These are phyloP conservation scores for Lophius americanus DNA, from an alignment of 2,797 vertebrate species.

Conservation along the genomic window DNA sequence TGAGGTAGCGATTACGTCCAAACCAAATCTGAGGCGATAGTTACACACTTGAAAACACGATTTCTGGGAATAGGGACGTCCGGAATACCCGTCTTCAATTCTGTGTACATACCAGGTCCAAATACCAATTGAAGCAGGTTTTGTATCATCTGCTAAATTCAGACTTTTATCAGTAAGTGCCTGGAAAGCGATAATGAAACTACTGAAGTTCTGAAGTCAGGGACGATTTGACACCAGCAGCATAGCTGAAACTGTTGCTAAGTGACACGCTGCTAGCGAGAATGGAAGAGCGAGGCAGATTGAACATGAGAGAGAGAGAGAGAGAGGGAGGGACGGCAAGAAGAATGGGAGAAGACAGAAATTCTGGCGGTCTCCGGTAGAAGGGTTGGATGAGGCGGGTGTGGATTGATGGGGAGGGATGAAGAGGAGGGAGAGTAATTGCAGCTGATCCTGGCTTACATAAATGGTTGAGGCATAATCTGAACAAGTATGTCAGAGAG, in stretches of 20 bases:
- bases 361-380: slow-evolving; percentile 33
- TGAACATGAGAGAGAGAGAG: slow-evolving; percentile 34
- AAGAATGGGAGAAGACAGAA: slow-evolving; percentile 31
- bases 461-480: slow-evolving; percentile 34
- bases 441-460: slow-evolving; percentile 44
- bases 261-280: slow-evolving; percentile 71
- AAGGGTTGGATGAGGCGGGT: slow-evolving; percentile 17
- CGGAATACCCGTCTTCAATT: too few relatives aligned
- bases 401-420: slow-evolving; percentile 20
- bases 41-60: too few relatives aligned
- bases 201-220: slow-evolving; percentile 22
- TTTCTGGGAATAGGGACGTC: too few relatives aligned
- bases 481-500: slow-evolving; percentile 1
- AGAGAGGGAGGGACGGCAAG: slow-evolving; percentile 16
- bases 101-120: background rate
- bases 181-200: slow-evolving; percentile 33
- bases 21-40: too few relatives aligned
- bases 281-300: slow-evolving; percentile 36
- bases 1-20: too few relatives aligned
- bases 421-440: slow-evolving; percentile 25
- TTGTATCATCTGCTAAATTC: background rate
- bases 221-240: slow-evolving; percentile 40
- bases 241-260: slow-evolving; percentile 67
- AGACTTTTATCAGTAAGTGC: background rate
- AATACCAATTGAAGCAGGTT: background rate